Conservation (phyloP, 2,888 invertebrate species). For the Hypolimnas misippus region DNA sequence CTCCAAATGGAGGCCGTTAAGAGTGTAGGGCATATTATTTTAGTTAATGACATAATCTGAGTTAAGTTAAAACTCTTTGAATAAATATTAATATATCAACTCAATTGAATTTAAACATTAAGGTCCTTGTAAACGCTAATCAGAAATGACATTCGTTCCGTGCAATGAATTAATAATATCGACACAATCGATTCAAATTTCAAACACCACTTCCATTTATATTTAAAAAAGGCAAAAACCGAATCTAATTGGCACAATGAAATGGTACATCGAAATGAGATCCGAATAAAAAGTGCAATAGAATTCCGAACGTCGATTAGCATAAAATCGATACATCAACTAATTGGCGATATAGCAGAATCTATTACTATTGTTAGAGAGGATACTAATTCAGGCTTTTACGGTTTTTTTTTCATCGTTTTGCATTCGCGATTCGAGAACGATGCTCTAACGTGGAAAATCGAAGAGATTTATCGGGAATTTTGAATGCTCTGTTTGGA, state of each 20-base stretch:
- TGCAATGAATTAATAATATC: too few species aligned
- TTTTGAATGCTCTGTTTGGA: constrained; percentile 23
- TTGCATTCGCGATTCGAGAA: constrained; percentile 22
- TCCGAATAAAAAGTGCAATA: constrained; percentile 23
- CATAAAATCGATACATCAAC: constrained; percentile 40
- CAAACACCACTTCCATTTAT: background rate
- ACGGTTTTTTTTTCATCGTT: constrained; percentile 27
- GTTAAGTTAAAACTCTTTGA: too few species aligned
- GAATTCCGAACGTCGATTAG: constrained; percentile 30
- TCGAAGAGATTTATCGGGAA: constrained; percentile 30
- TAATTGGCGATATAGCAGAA: constrained; percentile 42
- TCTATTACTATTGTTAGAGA: constrained; percentile 45
- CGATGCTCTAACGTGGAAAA: constrained; percentile 32
- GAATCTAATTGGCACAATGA: constrained; percentile 27
- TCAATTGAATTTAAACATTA: too few species aligned
- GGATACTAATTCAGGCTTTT: constrained; percentile 38
- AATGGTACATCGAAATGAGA: constrained; percentile 28
- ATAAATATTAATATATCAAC: too few species aligned
- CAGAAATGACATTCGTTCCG: too few species aligned
- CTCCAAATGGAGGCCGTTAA: too few species aligned
- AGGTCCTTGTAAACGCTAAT: too few species aligned
- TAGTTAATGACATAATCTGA: too few species aligned
- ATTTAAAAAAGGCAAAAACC: background rate
- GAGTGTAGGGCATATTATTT: too few species aligned
- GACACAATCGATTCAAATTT: background rate